Percentiles rank a stretch among this genome's conserved stretches.
These are phyloP conservation scores for Benitochromis conjunctus DNA, from an alignment of 2,113 vertebrate genomes.

Conservation along the genomic window DNA sequence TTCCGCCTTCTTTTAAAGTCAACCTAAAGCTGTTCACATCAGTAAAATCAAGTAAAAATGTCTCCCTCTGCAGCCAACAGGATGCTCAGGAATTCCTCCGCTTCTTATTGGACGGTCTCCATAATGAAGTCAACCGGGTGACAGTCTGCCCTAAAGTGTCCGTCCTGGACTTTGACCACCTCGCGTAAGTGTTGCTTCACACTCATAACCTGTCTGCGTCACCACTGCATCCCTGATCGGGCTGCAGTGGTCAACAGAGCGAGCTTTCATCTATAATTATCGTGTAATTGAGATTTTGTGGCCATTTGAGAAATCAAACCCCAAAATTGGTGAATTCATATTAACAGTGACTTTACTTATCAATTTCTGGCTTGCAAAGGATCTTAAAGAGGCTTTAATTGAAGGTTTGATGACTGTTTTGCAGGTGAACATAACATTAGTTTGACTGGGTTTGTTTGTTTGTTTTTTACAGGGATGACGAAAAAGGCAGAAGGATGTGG, in stretches of 20 bases:
- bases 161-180: slow-evolving; percentile 82
- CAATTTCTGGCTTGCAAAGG: neutral
- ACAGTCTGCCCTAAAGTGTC: slow-evolving; percentile 70
- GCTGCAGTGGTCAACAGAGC: neutral
- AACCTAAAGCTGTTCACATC: accelerated
- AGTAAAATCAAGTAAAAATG: neutral
- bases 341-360: neutral
- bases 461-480: slow-evolving; percentile 78
- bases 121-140: slow-evolving; percentile 90
- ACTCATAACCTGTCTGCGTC: neutral
- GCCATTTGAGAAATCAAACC: neutral
- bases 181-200: slow-evolving; percentile 77
- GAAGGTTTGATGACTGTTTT: neutral
- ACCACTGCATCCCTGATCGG: accelerated
- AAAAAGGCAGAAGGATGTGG: slow-evolving; percentile 93
- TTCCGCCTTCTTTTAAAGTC: neutral
- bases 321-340: neutral
- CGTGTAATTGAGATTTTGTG: neutral
- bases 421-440: accelerated
- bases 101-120: slow-evolving; percentile 90
- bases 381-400: neutral
- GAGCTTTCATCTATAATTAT: neutral
- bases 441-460: neutral
- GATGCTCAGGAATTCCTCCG: slow-evolving; percentile 96
- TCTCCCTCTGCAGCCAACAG: slow-evolving; percentile 80